These are phyloP conservation scores for Palythoa grandiflora DNA, from an alignment of 92 coral and sea anemone species.

Conservation along the genomic window DNA sequence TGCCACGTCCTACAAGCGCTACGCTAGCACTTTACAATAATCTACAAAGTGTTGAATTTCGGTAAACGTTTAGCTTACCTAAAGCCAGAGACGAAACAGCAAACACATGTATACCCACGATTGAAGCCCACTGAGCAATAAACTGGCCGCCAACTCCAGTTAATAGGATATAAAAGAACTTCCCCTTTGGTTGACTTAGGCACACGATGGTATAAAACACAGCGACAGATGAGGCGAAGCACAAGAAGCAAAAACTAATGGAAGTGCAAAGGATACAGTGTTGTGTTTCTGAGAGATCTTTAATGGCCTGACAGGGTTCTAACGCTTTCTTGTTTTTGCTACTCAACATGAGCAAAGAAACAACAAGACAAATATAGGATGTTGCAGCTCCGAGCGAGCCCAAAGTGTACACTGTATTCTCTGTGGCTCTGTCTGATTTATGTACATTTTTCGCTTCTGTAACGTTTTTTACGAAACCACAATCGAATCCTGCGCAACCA, in stretches of 20 bases:
- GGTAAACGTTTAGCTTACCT: constrained; percentile 8
- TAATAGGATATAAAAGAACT: neutral
- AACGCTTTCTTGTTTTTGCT: constrained; percentile 55
- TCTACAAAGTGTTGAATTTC: neutral
- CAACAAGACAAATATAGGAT: constrained; percentile 63
- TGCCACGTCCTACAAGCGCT: too few relatives aligned
- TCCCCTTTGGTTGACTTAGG: neutral
- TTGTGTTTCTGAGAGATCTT: constrained; percentile 23
- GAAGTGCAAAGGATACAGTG: neutral
- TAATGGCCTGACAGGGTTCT: constrained; percentile 46
- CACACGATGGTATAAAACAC: neutral
- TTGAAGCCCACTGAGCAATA: constrained; percentile 27
- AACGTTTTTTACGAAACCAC: constrained; percentile 66
- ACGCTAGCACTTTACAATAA: too few relatives aligned
- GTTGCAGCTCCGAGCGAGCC: constrained; percentile 65
- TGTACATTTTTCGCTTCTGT: constrained; percentile 46
- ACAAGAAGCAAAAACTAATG: neutral
- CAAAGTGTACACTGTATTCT: constrained; percentile 65
- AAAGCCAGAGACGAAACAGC: constrained; percentile 39
- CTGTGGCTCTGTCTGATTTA: constrained; percentile 58
- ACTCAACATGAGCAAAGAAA: constrained; percentile 52
- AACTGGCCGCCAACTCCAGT: constrained; percentile 24
- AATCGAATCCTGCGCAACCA: constrained; percentile 69
- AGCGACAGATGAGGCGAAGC: constrained; percentile 22
- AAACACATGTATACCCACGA: constrained; percentile 30